Conservation (phyloP, 2,888 invertebrate genomes). For the Drosophila longiperda region DNA sequence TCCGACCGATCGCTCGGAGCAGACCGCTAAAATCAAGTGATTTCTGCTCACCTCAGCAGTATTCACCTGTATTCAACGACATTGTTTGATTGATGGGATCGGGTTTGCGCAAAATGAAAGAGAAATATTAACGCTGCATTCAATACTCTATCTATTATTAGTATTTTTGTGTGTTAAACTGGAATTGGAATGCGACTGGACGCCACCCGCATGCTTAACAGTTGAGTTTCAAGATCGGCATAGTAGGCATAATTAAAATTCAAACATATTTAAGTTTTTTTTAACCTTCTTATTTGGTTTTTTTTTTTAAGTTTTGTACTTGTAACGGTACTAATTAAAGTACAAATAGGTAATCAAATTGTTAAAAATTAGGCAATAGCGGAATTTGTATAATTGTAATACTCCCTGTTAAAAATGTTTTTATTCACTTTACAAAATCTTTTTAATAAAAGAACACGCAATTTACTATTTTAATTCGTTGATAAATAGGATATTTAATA, state of each 20-base stretch:
- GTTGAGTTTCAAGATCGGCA: background rate
- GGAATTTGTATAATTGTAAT: background rate
- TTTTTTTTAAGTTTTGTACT: too few relatives aligned
- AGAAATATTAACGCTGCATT: background rate
- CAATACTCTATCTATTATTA: background rate
- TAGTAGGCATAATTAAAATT: background rate
- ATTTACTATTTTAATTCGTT: too few relatives aligned
- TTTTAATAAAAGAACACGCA: background rate
- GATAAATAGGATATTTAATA: background rate
- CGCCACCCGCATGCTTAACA: background rate
- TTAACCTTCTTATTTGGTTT: too few relatives aligned
- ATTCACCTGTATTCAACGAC: constrained; percentile 18
- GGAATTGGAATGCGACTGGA: background rate
- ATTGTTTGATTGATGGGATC: constrained; percentile 1
- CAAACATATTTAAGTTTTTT: background rate
- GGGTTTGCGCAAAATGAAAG: constrained; percentile 1
- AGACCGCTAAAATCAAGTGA: constrained; percentile 39
- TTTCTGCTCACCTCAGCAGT: constrained; percentile 43
- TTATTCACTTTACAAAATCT: background rate
- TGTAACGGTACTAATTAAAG: too few relatives aligned
- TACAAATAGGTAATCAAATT: too few relatives aligned
- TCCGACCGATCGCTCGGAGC: constrained; percentile 11
- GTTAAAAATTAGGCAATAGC: background rate
- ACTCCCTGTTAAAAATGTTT: background rate
- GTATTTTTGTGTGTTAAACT: background rate